A percentile compares a stretch with the other conserved stretches of the same genome.
phyloP scores from a whole-genome alignment of 2,797 vertebrate genomes.

The Ptychadena robeensis region DNA sequence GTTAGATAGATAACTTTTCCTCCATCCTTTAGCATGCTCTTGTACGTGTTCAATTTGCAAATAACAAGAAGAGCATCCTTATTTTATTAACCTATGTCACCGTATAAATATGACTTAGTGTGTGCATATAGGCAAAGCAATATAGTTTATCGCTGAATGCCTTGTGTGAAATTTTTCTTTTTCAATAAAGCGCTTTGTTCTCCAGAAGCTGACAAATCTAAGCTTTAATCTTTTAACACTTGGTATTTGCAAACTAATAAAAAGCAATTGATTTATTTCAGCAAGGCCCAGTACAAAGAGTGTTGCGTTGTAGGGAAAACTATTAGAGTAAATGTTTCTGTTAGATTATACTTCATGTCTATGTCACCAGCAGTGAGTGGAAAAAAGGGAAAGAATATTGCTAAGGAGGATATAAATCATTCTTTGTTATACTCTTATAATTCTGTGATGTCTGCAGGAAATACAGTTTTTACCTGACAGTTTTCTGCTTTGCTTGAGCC shows the following conservation, averaged over 20 bases:
- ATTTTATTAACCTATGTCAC: background rate
- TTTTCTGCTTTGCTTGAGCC: slow-evolving; percentile 25
- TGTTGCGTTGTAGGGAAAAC: background rate
- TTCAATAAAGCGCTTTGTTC: slow-evolving; percentile 2
- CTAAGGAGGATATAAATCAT: slow-evolving; percentile 45
- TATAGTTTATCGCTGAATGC: background rate
- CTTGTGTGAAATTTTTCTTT: background rate
- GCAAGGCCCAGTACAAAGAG: background rate
- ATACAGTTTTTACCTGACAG: slow-evolving; percentile 40
- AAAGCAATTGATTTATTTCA: slow-evolving; percentile 26
- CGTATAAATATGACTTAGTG: background rate
- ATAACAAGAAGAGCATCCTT: background rate
- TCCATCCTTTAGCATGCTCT: background rate
- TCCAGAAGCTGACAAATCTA: slow-evolving; percentile 22
- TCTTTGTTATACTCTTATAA: slow-evolving; percentile 47
- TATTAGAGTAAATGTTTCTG: slow-evolving; percentile 25
- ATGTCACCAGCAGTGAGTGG: slow-evolving; percentile 1
- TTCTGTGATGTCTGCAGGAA: slow-evolving; percentile 32
- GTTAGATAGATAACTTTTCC: background rate
- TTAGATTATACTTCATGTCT: slow-evolving; percentile 24
- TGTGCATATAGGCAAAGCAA: background rate
- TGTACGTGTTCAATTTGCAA: background rate
- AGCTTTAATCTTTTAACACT: slow-evolving; percentile 3
- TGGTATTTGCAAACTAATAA: slow-evolving; percentile 25
- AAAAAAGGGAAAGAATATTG: slow-evolving; percentile 17